Evolutionary conservation across 1,140 invertebrate species (phyloP).

Genomic region (Trichonephila clavata): DNA sequence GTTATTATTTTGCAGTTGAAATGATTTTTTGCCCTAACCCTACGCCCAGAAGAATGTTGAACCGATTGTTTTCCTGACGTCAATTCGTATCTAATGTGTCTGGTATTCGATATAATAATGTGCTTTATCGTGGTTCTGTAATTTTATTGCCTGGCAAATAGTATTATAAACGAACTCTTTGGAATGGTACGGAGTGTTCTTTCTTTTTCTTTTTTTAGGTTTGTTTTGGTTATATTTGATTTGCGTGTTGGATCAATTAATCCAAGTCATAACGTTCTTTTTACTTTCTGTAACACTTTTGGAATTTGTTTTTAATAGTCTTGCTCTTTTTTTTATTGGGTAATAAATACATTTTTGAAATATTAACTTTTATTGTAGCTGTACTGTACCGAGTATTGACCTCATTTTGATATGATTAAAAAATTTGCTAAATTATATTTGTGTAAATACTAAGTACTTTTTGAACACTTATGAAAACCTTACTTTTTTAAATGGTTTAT

Average conservation of each 20-base stretch:
- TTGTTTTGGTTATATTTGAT: not conserved
- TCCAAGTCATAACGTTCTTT: not conserved
- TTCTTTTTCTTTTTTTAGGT: not conserved
- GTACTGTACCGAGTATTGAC: too few species aligned
- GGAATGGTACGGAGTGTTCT: not conserved
- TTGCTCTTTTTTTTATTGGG: too few species aligned
- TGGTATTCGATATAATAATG: conserved; percentile 4
- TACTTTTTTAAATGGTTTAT: too few species aligned
- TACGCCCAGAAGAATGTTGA: not conserved
- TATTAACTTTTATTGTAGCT: too few species aligned
- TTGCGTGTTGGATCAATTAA: not conserved
- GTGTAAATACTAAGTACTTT: too few species aligned
- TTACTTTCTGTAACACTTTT: too few species aligned
- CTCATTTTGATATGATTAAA: too few species aligned
- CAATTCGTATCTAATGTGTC: conserved; percentile 15
- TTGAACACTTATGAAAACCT: too few species aligned
- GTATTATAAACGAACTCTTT: not conserved
- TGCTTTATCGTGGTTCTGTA: not conserved
- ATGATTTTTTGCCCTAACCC: not conserved
- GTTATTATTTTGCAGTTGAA: conserved; percentile 9
- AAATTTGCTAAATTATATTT: too few species aligned
- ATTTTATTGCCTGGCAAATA: conserved; percentile 22
- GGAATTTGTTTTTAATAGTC: too few species aligned
- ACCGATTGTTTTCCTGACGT: not conserved
- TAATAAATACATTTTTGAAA: too few species aligned